Percentiles rank a stretch among this genome's conserved stretches.
These are phyloP conservation scores for Drosophila parabipectinata DNA, from an alignment of 1,140 invertebrate genomes.

Conservation along the genomic window DNA sequence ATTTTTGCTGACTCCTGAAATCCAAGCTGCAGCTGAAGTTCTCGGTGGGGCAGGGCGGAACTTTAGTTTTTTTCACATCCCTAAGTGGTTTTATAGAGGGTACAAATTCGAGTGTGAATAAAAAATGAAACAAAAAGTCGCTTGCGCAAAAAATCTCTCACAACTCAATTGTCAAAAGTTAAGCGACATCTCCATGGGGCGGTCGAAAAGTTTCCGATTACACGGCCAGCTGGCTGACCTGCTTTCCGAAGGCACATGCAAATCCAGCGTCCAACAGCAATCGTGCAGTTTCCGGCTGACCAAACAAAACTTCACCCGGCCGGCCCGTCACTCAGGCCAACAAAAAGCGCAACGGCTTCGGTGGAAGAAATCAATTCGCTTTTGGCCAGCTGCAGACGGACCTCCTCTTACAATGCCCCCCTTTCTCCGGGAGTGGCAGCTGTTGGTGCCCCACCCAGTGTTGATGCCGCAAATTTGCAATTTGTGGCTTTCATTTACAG, in stretches of 20 bases:
- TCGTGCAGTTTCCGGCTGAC: slow-evolving; percentile 58
- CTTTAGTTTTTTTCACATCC: slow-evolving; percentile 36
- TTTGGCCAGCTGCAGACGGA: slow-evolving; percentile 61
- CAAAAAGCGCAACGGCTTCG: slow-evolving; percentile 53
- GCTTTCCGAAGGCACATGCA: slow-evolving; percentile 56
- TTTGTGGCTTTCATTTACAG: slow-evolving; percentile 72
- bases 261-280: slow-evolving; percentile 58
- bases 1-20: slow-evolving; percentile 69
- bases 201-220: slow-evolving; percentile 57
- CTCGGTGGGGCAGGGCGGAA: slow-evolving; percentile 6
- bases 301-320: slow-evolving; percentile 73
- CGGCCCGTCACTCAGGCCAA: slow-evolving; percentile 51
- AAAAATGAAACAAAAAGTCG: slow-evolving; percentile 18
- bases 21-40: slow-evolving; percentile 57
- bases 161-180: slow-evolving; percentile 74
- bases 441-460: slow-evolving; percentile 34
- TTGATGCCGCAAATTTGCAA: slow-evolving; percentile 67
- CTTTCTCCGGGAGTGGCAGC: slow-evolving; percentile 15
- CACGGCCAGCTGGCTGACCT: slow-evolving; percentile 58
- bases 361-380: slow-evolving; percentile 65
- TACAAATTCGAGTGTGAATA: slow-evolving; percentile 56
- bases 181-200: slow-evolving; percentile 35
- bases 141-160: slow-evolving; percentile 28
- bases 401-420: not conserved
- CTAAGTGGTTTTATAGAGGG: slow-evolving; percentile 65